Conservation (phyloP, 1,140 invertebrate genomes). For the Aphidius ervi region DNA sequence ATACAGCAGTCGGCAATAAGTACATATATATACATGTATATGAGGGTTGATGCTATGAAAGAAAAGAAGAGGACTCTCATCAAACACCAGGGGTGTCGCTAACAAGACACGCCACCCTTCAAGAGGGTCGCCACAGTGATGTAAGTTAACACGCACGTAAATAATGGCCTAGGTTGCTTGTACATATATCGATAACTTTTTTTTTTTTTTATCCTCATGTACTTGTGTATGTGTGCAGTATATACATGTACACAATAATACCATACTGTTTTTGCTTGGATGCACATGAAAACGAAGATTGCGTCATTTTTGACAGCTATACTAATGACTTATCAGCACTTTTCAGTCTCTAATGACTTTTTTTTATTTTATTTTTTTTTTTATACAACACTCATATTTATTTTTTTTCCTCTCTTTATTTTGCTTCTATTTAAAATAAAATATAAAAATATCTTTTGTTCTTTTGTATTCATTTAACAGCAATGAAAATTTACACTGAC, state of each 20-base stretch:
- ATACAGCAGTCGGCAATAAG: constrained; percentile 12
- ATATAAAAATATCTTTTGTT: too few relatives aligned
- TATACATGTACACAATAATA: too few relatives aligned
- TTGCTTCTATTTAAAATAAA: neutral
- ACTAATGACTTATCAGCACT: constrained; percentile 49
- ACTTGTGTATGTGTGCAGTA: neutral
- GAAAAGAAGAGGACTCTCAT: constrained; percentile 47
- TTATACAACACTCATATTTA: too few relatives aligned
- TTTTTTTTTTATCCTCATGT: constrained; percentile 7
- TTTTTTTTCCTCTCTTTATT: constrained; percentile 3
- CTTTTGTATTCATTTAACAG: too few relatives aligned
- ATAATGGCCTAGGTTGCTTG: too few relatives aligned
- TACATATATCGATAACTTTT: too few relatives aligned
- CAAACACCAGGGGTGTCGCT: constrained; percentile 52
- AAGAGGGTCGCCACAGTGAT: constrained; percentile 15
- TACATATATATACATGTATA: neutral
- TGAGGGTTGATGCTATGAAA: constrained; percentile 21
- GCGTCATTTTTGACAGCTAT: constrained; percentile 24
- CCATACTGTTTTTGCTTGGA: too few relatives aligned
- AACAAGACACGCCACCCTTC: constrained; percentile 49
- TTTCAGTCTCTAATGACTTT: constrained; percentile 1
- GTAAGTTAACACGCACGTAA: too few relatives aligned
- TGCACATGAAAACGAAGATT: constrained; percentile 2
- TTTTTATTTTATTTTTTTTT: neutral
- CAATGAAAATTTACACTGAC: too few relatives aligned